Percentiles rank a stretch among this genome's conserved stretches.
Conservation (phyloP, 2,888 invertebrate species). For the Drosophila tanythrix region DNA sequence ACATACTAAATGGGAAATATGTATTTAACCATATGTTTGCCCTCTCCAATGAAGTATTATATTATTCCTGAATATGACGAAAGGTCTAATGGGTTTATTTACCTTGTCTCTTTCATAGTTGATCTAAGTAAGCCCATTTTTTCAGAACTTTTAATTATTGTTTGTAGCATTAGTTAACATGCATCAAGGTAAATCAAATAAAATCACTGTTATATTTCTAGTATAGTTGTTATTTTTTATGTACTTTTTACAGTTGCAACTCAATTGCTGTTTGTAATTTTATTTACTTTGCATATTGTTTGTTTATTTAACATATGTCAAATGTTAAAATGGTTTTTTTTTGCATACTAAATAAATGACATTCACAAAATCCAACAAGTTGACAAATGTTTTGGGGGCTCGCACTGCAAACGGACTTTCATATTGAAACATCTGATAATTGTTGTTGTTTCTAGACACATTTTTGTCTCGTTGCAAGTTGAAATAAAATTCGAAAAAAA, state of each 20-base stretch:
- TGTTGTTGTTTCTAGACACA: slow-evolving; percentile 20
- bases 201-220: neutral
- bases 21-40: neutral
- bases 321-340: neutral
- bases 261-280: slow-evolving; percentile 2
- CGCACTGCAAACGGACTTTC: neutral
- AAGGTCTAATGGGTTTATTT: neutral
- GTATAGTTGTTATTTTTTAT: neutral
- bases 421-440: slow-evolving; percentile 26
- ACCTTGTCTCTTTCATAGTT: neutral
- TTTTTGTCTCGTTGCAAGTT: neutral
- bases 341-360: slow-evolving; percentile 4
- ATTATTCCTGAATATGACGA: neutral
- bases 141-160: neutral
- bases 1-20: neutral
- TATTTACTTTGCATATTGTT: slow-evolving; percentile 13
- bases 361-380: slow-evolving; percentile 9
- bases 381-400: slow-evolving; percentile 3
- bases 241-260: slow-evolving; percentile 1
- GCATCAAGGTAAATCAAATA: neutral
- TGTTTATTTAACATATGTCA: slow-evolving; percentile 3
- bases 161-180: neutral
- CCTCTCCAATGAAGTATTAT: neutral
- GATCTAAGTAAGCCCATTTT: neutral
- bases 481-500: neutral